Percentiles rank a stretch among this genome's conserved stretches.
Evolutionary conservation across 2,797 vertebrate species (phyloP).

Genomic region (Oophaga sylvatica): DNA sequence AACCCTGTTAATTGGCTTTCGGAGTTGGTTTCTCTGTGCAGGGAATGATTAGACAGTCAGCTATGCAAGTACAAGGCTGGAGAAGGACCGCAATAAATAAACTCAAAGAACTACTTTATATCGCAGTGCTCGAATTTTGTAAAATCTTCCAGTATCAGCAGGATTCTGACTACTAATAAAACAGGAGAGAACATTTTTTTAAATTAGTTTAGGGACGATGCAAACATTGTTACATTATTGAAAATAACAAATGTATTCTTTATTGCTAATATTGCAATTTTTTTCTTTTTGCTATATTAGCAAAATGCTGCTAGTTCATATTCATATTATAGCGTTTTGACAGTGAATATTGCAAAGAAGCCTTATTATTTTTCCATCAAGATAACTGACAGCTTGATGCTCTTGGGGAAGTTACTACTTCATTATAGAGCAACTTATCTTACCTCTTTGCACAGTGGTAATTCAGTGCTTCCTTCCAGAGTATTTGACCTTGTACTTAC

Average conservation of each 20-base stretch:
- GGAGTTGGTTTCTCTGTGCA: background rate
- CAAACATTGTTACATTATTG: constrained; percentile 3
- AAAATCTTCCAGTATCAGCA: background rate
- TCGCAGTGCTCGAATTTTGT: background rate
- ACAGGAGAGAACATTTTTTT: background rate
- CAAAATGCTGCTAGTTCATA: background rate
- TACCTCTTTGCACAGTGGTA: background rate
- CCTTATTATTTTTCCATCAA: constrained; percentile 20
- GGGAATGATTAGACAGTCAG: background rate
- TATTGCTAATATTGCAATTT: background rate
- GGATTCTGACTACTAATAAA: background rate
- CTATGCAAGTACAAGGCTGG: background rate
- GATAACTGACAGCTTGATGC: constrained; percentile 27
- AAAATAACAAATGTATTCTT: background rate
- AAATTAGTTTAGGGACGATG: background rate
- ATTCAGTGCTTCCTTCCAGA: background rate
- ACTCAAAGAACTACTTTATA: too few relatives aligned
- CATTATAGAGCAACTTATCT: background rate
- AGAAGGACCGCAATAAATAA: background rate
- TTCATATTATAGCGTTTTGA: background rate
- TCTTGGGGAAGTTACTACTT: constrained; percentile 5
- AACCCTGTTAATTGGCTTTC: too few relatives aligned
- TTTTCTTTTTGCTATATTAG: background rate
- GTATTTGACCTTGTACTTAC: background rate
- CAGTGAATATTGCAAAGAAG: background rate